Evolutionary conservation across 2,888 invertebrate genomes (phyloP), one percentile per base, ranked within the genome.

Genomic region (Trichopria drosophilae): DNA sequence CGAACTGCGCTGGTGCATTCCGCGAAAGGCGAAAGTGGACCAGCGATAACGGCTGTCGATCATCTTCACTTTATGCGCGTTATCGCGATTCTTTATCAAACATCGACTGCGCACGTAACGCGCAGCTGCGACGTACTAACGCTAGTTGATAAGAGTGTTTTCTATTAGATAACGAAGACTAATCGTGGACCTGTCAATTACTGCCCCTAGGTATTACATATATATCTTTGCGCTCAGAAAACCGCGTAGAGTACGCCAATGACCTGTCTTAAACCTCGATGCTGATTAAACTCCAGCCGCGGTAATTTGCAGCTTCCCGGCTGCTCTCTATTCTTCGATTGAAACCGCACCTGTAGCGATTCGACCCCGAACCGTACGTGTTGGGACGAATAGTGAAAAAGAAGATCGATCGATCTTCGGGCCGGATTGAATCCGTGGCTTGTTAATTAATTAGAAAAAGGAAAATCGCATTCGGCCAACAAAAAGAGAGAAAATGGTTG

Each of bases 121-220:
- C 32, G n/a, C n/a, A 12, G 53, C 55, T 52, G 53, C 60, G 51
- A 56, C 58, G 48, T 41, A 49, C 51, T 49, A 53, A 51, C 51
- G 32, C 19, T 41, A 57, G 57, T 60, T 58, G 58, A 50, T n/a
- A n/a, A 41, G 45, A 41, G 51, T 52, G 57, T 62, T 63, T 60
- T 61, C 58, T 59, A 52, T 49, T 40, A 56, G 59, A 64, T 62
- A 62, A 61, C 51, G 59, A 59, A 59, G 60, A 61, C 60, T 58
- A 56, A 62, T 61, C 60, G 60, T 53, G 52, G 54, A 57, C 55
- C 61, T 57, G 61, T 58, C 63, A 61, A 61, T 60, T 58, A 61
- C 45, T 49, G 37, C 35, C 32, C 41, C 36, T 36, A 23, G 29
- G 29, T 31, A 51, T 46, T n/a, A n/a, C n/a, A n/a, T n/a, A n/a